Conservation (phyloP, 2,888 invertebrate genomes). For the Phalera bucephala region DNA sequence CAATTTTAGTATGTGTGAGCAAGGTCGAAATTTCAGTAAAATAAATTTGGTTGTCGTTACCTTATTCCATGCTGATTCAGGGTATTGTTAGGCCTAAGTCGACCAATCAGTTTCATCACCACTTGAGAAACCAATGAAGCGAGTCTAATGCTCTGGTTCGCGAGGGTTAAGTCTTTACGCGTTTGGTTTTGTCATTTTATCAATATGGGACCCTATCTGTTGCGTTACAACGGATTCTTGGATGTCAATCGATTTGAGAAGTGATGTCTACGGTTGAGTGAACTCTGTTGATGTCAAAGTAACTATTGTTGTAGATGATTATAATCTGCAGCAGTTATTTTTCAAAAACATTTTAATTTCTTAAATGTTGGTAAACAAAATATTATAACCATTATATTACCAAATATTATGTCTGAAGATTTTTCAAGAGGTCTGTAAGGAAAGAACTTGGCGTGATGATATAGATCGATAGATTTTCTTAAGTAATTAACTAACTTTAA, state of each 20-base stretch:
- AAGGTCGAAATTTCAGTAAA: constrained; percentile 11
- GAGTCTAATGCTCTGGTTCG: constrained; percentile 63
- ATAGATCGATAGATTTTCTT: too few species aligned
- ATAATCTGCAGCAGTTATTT: too few species aligned
- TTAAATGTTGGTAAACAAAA: too few species aligned
- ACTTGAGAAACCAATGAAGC: constrained; percentile 78
- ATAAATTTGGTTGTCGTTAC: constrained; percentile 18
- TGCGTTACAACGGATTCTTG: constrained; percentile 32
- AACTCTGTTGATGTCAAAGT: neutral
- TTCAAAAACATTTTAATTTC: too few species aligned
- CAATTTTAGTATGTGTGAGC: constrained; percentile 18
- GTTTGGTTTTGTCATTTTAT: constrained; percentile 74
- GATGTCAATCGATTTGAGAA: neutral
- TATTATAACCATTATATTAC: too few species aligned
- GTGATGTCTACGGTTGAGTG: neutral
- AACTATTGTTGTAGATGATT: too few species aligned
- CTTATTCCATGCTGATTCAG: constrained; percentile 29
- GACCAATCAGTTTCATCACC: constrained; percentile 80
- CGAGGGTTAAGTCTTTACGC: constrained; percentile 74
- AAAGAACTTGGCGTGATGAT: too few species aligned
- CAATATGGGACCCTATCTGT: constrained; percentile 47
- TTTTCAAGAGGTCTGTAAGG: too few species aligned
- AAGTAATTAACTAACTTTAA: too few species aligned
- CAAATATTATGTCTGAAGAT: too few species aligned
- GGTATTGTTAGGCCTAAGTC: constrained; percentile 71